These are phyloP conservation scores for Notolabrus celidotus DNA, from an alignment of 2,797 vertebrate genomes.

Conservation along the genomic window DNA sequence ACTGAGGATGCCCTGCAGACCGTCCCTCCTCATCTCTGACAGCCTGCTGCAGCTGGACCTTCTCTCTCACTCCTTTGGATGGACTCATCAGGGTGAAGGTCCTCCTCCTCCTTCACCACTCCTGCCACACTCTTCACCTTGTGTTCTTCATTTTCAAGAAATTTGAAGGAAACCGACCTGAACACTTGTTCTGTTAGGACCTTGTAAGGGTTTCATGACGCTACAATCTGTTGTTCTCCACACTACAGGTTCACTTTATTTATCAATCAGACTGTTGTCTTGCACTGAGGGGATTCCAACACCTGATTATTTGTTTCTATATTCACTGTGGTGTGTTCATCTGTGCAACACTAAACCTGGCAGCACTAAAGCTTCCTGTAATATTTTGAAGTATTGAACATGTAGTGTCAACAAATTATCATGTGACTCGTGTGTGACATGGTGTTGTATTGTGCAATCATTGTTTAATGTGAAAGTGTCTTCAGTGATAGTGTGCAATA, in stretches of 20 bases:
- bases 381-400: conserved; percentile 29
- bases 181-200: neutral
- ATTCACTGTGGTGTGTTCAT: conserved; percentile 19
- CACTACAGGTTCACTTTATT: conserved; percentile 9
- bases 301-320: conserved; percentile 1
- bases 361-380: conserved; percentile 22
- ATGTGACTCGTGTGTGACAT: conserved; percentile 39
- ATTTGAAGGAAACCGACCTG: conserved; percentile 14
- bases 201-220: conserved; percentile 8
- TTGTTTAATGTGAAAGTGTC: conserved; percentile 31
- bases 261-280: conserved; percentile 16
- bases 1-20: conserved; percentile 90
- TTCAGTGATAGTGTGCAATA: conserved; percentile 51
- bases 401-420: conserved; percentile 23
- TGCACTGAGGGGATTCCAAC: conserved; percentile 6
- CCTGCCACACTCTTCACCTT: neutral
- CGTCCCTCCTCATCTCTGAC: conserved; percentile 89
- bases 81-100: conserved; percentile 30
- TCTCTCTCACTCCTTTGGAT: neutral
- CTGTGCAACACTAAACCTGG: conserved; percentile 16
- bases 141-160: neutral
- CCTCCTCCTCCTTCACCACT: conserved; percentile 14
- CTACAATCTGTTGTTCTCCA: too few species aligned
- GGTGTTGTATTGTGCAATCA: conserved; percentile 38
- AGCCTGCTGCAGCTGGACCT: neutral